phyloP scores from a whole-genome alignment of 2,888 invertebrate species.

The Synergus umbraculus region DNA sequence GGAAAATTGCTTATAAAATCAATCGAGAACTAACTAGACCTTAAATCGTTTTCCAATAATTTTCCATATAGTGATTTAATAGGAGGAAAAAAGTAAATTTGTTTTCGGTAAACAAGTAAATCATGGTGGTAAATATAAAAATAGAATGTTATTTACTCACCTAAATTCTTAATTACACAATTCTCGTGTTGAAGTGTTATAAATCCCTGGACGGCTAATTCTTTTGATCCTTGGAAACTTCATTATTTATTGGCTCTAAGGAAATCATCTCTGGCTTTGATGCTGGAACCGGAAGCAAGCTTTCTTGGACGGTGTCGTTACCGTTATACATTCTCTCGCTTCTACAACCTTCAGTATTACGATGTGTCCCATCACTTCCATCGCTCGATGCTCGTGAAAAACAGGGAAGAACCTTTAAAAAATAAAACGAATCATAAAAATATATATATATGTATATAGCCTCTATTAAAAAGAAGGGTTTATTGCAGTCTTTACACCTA shows the following conservation, averaged over 20 bases:
- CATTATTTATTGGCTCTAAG: constrained; percentile 63
- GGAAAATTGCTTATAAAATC: neutral
- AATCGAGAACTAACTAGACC: neutral
- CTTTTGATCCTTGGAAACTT: constrained; percentile 21
- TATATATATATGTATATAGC: neutral
- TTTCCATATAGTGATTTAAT: neutral
- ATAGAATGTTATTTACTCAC: constrained; percentile 1
- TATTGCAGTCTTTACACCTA: too few species aligned
- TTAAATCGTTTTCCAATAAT: constrained; percentile 12
- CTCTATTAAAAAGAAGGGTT: too few species aligned
- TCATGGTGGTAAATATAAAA: neutral
- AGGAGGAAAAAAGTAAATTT: neutral
- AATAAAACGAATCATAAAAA: neutral
- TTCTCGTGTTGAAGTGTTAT: neutral
- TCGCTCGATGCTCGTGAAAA: constrained; percentile 68
- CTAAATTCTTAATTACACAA: constrained; percentile 10
- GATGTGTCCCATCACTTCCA: constrained; percentile 78
- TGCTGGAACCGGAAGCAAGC: constrained; percentile 78
- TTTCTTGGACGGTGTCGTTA: constrained; percentile 86
- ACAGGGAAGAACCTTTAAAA: constrained; percentile 67
- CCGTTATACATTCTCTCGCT: constrained; percentile 88
- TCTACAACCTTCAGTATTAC: constrained; percentile 80
- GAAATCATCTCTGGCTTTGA: constrained; percentile 68
- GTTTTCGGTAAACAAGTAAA: neutral
- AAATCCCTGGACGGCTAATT: constrained; percentile 29